Evolutionary conservation across 2,113 vertebrate genomes (phyloP).

Genomic region (Antennarius striatus): DNA sequence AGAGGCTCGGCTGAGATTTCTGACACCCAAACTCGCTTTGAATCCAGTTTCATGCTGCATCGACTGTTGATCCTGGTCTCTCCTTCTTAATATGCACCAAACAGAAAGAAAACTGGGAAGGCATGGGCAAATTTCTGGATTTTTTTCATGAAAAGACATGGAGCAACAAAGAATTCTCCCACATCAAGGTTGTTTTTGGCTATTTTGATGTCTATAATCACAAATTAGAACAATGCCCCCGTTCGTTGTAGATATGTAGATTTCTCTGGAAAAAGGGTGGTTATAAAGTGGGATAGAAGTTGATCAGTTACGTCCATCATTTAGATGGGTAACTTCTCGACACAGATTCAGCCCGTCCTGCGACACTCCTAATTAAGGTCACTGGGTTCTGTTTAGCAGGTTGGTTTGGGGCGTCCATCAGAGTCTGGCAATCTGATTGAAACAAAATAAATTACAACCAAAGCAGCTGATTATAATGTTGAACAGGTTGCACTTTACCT

Average conservation of each 20-base stretch:
- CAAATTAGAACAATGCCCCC: slow-evolving; percentile 4
- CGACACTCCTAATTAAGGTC: too few relatives aligned
- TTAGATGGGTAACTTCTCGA: slow-evolving; percentile 14
- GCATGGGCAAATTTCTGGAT: slow-evolving; percentile 29
- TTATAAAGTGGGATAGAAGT: slow-evolving; percentile 8
- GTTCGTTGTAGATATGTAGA: slow-evolving; percentile 18
- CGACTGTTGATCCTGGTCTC: slow-evolving; percentile 22
- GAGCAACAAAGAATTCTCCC: slow-evolving; percentile 37
- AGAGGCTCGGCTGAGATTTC: slow-evolving; percentile 23
- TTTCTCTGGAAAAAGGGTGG: slow-evolving; percentile 7
- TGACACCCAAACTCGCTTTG: slow-evolving; percentile 3
- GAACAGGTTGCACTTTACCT: slow-evolving; percentile 73
- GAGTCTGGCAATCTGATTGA: neutral
- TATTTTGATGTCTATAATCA: slow-evolving; percentile 28
- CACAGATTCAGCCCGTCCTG: neutral
- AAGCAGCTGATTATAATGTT: slow-evolving; percentile 43
- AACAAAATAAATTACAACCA: neutral
- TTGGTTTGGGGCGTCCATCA: neutral
- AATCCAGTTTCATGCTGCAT: slow-evolving; percentile 30
- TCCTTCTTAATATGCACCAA: slow-evolving; percentile 40
- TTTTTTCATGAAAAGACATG: slow-evolving; percentile 36
- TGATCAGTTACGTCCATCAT: slow-evolving; percentile 6
- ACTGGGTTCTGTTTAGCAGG: too few relatives aligned
- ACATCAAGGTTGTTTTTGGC: neutral
- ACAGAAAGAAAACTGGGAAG: slow-evolving; percentile 37